These are phyloP conservation scores for Progne subis DNA, from an alignment of 2,113 vertebrate genomes.

Conservation along the genomic window DNA sequence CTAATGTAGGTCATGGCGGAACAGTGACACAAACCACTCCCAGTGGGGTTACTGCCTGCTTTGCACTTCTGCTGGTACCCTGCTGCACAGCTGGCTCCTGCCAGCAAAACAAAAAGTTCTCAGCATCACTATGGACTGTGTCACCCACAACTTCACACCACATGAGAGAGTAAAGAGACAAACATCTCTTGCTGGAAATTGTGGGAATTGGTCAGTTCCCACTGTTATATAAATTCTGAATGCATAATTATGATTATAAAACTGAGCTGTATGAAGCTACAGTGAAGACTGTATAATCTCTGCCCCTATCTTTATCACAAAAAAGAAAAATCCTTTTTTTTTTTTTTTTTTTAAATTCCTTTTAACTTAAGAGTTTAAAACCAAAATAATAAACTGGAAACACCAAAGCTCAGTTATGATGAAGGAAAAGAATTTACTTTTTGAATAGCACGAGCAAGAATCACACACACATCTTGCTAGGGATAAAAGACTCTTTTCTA, in stretches of 20 bases:
- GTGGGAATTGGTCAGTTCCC: background rate
- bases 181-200: background rate
- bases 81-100: conserved; percentile 22
- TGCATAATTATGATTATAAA: conserved; percentile 13
- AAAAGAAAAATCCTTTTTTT: background rate
- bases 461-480: background rate
- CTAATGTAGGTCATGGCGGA: background rate
- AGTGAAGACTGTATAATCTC: background rate
- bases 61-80: background rate
- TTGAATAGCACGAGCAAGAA: background rate
- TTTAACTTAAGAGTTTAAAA: background rate
- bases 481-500: background rate
- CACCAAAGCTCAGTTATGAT: background rate
- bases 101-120: conserved; percentile 34
- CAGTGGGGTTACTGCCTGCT: background rate
- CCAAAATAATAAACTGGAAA: background rate
- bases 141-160: background rate
- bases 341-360: background rate
- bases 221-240: conserved; percentile 31
- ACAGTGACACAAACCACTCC: background rate
- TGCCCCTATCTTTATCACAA: background rate
- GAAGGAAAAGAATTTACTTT: background rate
- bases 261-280: background rate
- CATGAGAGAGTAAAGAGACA: conserved; percentile 1
- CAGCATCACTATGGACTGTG: background rate